A percentile compares a stretch with the other conserved stretches of the same genome.
Conservation (phyloP, 2,888 invertebrate genomes). For the Spialia ferax region DNA sequence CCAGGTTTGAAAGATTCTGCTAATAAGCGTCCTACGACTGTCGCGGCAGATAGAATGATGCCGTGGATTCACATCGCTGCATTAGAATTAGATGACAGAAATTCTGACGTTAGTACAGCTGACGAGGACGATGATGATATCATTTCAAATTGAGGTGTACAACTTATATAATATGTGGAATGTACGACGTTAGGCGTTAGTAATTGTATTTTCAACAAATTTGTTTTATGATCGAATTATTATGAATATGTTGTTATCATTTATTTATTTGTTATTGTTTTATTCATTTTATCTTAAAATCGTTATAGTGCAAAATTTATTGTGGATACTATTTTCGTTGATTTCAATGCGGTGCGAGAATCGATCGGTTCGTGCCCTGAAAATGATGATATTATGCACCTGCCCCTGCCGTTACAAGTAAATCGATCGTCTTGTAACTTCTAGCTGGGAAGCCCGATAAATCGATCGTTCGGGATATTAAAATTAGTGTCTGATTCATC, state of each 20-base stretch:
- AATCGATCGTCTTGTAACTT: slow-evolving; percentile 1
- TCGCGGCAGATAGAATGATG: not conserved
- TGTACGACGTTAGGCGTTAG: not conserved
- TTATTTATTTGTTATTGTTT: too few species aligned
- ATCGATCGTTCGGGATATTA: slow-evolving; percentile 3
- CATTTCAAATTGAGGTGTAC: not conserved
- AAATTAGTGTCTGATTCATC: not conserved
- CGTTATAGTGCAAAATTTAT: not conserved
- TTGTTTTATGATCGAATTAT: too few species aligned
- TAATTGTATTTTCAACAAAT: too few species aligned
- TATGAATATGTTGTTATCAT: too few species aligned
- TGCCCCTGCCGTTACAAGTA: not conserved
- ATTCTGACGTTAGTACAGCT: not conserved
- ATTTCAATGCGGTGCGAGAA: not conserved
- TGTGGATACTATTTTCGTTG: not conserved
- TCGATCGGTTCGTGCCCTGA: not conserved
- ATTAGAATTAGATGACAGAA: not conserved
- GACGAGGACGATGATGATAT: not conserved
- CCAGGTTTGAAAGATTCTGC: not conserved
- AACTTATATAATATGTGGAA: not conserved
- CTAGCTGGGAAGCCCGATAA: not conserved
- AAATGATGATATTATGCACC: not conserved
- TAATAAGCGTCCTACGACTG: not conserved
- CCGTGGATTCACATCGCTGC: not conserved
- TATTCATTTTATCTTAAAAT: too few species aligned